phyloP scores from a whole-genome alignment of 2,797 vertebrate species.

The Acanthis flammea region DNA sequence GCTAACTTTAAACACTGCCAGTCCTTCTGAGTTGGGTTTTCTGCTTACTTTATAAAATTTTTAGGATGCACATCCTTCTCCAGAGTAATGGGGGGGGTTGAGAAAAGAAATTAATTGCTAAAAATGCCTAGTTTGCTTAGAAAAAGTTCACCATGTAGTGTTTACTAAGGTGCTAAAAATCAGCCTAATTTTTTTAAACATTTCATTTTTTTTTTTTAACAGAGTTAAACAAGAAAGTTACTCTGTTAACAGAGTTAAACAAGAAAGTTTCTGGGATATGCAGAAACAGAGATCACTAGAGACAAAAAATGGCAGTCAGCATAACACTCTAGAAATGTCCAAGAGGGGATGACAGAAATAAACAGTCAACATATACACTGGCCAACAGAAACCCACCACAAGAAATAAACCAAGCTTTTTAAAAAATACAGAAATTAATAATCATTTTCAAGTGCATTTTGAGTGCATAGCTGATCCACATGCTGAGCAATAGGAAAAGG shows the following conservation, averaged over 20 bases:
- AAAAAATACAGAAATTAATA: conserved; percentile 25
- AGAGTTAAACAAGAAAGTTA: conserved; percentile 1
- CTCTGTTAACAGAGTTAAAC: background rate
- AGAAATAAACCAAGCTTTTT: conserved; percentile 11
- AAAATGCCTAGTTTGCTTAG: conserved; percentile 12
- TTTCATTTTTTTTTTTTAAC: background rate
- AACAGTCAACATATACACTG: background rate
- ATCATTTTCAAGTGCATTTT: background rate
- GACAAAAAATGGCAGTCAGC: background rate
- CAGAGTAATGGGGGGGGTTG: conserved; percentile 2
- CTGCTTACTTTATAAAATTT: conserved; percentile 58
- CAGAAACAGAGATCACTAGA: background rate
- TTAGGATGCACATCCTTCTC: conserved; percentile 32
- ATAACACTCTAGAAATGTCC: conserved; percentile 2
- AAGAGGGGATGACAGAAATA: conserved; percentile 1
- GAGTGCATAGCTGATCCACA: background rate
- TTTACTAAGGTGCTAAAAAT: conserved; percentile 6
- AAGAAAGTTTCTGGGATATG: background rate
- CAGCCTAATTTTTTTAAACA: background rate
- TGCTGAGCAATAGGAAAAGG: background rate
- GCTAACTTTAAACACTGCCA: conserved; percentile 55
- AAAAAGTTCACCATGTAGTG: background rate
- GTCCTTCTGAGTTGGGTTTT: conserved; percentile 41
- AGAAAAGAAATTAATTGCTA: conserved; percentile 32
- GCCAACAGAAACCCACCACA: background rate